phyloP scores from a whole-genome alignment of 2,113 vertebrate species.

The Thryonomys swinderianus region DNA sequence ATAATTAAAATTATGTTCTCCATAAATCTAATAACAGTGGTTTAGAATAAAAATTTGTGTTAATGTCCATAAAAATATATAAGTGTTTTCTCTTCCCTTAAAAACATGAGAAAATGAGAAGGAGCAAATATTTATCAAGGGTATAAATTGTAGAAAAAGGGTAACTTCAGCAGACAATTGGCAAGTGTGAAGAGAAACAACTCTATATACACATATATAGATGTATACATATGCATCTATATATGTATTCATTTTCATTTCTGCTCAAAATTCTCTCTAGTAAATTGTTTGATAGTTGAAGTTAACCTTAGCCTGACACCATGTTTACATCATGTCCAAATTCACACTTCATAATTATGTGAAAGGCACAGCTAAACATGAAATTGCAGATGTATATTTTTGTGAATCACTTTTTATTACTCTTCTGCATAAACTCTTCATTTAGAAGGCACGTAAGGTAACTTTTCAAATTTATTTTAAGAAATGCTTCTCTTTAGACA shows the following conservation, averaged over 20 bases:
- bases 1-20: background rate
- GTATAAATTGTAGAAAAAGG: background rate
- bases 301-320: background rate
- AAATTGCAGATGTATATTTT: slow-evolving; percentile 27
- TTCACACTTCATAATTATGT: slow-evolving; percentile 18
- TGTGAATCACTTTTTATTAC: slow-evolving; percentile 27
- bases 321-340: slow-evolving; percentile 16
- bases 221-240: too few species aligned
- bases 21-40: background rate
- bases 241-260: too few species aligned
- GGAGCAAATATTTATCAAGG: background rate
- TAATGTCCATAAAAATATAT: background rate
- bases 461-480: slow-evolving; percentile 59
- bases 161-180: background rate
- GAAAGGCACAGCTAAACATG: background rate
- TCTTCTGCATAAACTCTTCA: slow-evolving; percentile 26
- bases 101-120: background rate
- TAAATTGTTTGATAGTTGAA: slow-evolving; percentile 16
- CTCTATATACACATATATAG: too few species aligned
- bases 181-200: background rate
- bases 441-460: slow-evolving; percentile 50
- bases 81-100: background rate
- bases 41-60: background rate
- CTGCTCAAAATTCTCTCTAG: too few species aligned
- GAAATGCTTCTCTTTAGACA: slow-evolving; percentile 3